A percentile compares a stretch with the other conserved stretches of the same genome.
Conservation (phyloP, 2,113 vertebrate genomes). For the Gallinago undulata region DNA sequence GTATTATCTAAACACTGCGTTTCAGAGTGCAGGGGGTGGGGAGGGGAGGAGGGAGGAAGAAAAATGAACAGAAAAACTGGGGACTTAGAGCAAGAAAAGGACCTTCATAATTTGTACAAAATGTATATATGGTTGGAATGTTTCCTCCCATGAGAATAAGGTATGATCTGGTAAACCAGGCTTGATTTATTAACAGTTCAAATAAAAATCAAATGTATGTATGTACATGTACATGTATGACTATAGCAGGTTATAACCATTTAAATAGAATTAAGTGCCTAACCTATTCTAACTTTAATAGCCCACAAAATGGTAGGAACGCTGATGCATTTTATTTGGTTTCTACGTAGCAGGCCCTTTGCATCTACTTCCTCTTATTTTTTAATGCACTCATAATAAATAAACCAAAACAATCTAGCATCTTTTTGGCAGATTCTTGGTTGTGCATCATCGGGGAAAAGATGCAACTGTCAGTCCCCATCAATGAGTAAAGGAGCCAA, state of each 20-base stretch:
- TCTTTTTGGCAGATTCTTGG: not conserved
- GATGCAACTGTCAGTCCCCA: not conserved
- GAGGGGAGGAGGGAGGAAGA: not conserved
- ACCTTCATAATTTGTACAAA: not conserved
- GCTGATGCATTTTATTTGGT: not conserved
- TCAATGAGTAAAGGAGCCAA: not conserved
- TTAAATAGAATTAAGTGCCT: not conserved
- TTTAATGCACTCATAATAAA: not conserved
- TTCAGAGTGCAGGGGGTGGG: not conserved
- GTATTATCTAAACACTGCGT: not conserved
- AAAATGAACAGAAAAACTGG: not conserved
- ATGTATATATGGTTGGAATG: not conserved
- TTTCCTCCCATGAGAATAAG: not conserved
- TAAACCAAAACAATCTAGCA: not conserved
- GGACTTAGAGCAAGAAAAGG: accelerated
- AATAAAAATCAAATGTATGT: not conserved
- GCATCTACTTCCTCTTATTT: not conserved
- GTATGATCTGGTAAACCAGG: not conserved
- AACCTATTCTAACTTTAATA: not conserved
- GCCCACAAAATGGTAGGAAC: not conserved
- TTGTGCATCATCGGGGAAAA: not conserved
- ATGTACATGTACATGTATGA: not conserved
- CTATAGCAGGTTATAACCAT: not conserved
- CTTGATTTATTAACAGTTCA: not conserved
- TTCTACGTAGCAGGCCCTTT: not conserved